Percentiles rank a stretch among this genome's conserved stretches.
Evolutionary conservation across 2,113 vertebrate species (phyloP).

Genomic region (Boleophthalmus pectinirostris): DNA sequence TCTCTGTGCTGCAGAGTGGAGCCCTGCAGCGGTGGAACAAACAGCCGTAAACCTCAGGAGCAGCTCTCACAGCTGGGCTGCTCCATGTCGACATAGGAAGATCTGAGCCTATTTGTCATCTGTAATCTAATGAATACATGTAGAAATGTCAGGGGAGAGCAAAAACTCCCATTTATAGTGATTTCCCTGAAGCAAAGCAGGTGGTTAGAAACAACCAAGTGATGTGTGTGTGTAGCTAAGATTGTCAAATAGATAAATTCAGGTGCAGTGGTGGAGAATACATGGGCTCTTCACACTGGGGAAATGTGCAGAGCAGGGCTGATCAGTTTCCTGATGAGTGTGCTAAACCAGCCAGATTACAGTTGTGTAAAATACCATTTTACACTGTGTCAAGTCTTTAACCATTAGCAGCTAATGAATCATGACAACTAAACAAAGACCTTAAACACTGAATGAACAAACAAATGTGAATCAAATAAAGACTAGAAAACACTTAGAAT

Average conservation of each 20-base stretch:
- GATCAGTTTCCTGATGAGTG: slow-evolving; percentile 65
- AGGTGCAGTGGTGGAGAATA: slow-evolving; percentile 59
- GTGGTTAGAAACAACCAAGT: slow-evolving; percentile 1
- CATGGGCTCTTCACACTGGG: slow-evolving; percentile 66
- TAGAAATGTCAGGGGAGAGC: slow-evolving; percentile 29
- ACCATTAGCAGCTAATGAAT: background rate
- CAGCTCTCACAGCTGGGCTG: slow-evolving; percentile 25
- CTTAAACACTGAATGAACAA: background rate
- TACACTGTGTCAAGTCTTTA: slow-evolving; percentile 10
- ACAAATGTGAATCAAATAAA: background rate
- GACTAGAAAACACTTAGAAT: background rate
- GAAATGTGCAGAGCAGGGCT: slow-evolving; percentile 58
- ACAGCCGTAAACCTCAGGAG: slow-evolving; percentile 31
- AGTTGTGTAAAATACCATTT: slow-evolving; percentile 14
- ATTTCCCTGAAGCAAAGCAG: slow-evolving; percentile 24
- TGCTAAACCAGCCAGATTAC: slow-evolving; percentile 38
- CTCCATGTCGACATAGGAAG: slow-evolving; percentile 17
- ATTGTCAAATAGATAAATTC: slow-evolving; percentile 44
- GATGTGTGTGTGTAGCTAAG: slow-evolving; percentile 5
- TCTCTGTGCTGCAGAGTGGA: slow-evolving; percentile 14
- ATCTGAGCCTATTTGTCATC: slow-evolving; percentile 48
- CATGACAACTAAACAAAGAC: background rate
- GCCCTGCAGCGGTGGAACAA: slow-evolving; percentile 18
- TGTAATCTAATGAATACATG: slow-evolving; percentile 50
- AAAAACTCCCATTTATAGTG: slow-evolving; percentile 25